Conservation (phyloP, 2,797 vertebrate species). For the Rhodeus uyekii region DNA sequence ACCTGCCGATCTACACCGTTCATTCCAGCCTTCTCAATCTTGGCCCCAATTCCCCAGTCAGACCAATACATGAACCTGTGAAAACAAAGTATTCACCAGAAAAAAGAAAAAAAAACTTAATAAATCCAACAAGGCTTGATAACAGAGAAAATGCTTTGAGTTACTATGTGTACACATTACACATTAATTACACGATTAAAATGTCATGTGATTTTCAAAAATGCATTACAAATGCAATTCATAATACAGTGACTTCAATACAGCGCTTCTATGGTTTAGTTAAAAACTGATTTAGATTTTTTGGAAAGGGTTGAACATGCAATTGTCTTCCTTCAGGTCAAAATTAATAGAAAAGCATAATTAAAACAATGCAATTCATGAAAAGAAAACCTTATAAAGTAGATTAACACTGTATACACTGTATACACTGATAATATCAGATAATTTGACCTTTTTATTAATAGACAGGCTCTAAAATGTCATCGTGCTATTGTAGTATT, state of each 20-base stretch:
- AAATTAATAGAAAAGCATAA: background rate
- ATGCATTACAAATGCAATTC: background rate
- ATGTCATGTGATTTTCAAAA: background rate
- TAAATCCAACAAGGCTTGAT: background rate
- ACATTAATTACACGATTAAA: too few species aligned
- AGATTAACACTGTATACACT: too few species aligned
- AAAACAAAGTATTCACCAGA: background rate
- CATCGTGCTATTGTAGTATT: too few species aligned
- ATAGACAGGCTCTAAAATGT: too few species aligned
- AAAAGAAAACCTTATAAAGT: background rate
- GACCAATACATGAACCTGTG: conserved; percentile 98
- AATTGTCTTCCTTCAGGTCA: background rate
- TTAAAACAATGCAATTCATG: background rate
- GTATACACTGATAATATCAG: too few species aligned
- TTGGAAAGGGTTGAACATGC: background rate
- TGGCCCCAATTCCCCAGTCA: conserved; percentile 93
- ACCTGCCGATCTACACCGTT: conserved; percentile 90
- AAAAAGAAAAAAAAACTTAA: background rate
- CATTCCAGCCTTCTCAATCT: conserved; percentile 96
- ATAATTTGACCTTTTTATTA: too few species aligned
- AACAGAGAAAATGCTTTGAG: background rate
- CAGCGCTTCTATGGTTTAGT: background rate
- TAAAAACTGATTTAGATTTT: background rate
- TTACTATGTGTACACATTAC: too few species aligned
- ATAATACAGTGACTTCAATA: background rate